These are phyloP conservation scores for Nematolebias whitei DNA, from an alignment of 2,113 vertebrate genomes.

Conservation along the genomic window DNA sequence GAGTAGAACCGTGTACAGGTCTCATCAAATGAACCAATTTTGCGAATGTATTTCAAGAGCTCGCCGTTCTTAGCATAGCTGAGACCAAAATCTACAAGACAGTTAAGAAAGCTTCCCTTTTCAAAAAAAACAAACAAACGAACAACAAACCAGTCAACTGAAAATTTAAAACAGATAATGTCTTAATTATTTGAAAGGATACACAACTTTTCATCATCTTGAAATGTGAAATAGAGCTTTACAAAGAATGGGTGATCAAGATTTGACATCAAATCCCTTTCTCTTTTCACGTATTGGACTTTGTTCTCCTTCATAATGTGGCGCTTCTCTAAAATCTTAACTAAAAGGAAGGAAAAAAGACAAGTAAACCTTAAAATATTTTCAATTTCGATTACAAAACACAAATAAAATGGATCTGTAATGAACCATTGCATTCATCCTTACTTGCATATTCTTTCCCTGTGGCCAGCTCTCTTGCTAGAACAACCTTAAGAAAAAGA, in stretches of 20 bases:
- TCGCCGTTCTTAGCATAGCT: slow-evolving; percentile 99
- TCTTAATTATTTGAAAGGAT: slow-evolving; percentile 83
- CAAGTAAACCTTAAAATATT: neutral
- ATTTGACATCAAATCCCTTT: slow-evolving; percentile 96
- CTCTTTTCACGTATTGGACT: slow-evolving; percentile 95
- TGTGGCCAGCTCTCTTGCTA: slow-evolving; percentile 92
- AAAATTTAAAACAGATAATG: neutral
- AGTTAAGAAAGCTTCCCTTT: slow-evolving; percentile 68
- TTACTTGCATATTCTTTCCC: slow-evolving; percentile 98
- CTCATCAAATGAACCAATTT: slow-evolving; percentile 99
- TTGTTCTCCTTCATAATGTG: slow-evolving; percentile 99
- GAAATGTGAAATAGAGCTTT: slow-evolving; percentile 99
- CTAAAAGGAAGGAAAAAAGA: slow-evolving; percentile 72
- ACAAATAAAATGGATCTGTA: neutral
- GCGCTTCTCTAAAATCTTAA: slow-evolving; percentile 98
- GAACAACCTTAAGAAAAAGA: slow-evolving; percentile 86
- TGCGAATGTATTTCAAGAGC: slow-evolving; percentile 98
- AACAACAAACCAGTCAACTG: too few species aligned
- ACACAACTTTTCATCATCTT: slow-evolving; percentile 99
- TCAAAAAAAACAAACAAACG: neutral
- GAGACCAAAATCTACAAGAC: slow-evolving; percentile 94
- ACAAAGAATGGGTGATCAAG: slow-evolving; percentile 98
- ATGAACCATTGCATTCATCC: slow-evolving; percentile 55
- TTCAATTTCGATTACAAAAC: neutral
- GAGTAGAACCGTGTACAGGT: slow-evolving; percentile 98